Evolutionary conservation across 2,888 invertebrate species (phyloP).

Genomic region (Subacronicta megacephala): DNA sequence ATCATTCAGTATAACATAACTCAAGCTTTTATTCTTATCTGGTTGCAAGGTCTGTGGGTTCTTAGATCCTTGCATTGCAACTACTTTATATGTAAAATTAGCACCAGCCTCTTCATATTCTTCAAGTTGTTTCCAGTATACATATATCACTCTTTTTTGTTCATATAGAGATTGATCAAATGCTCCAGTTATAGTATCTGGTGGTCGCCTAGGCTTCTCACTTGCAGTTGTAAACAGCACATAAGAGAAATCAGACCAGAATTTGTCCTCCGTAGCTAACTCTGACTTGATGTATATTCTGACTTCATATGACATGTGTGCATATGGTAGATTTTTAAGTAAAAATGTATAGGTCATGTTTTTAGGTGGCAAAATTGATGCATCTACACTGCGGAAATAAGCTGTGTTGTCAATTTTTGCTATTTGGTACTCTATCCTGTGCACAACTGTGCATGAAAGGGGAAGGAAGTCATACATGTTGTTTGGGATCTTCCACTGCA

Average conservation of each 20-base stretch:
- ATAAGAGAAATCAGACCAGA: slow-evolving; percentile 93
- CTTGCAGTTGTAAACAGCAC: slow-evolving; percentile 90
- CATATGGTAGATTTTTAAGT: slow-evolving; percentile 90
- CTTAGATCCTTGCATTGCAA: slow-evolving; percentile 72
- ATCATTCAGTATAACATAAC: slow-evolving; percentile 90
- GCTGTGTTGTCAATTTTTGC: slow-evolving; percentile 82
- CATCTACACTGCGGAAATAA: slow-evolving; percentile 80
- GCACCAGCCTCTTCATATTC: slow-evolving; percentile 92
- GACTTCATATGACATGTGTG: slow-evolving; percentile 92
- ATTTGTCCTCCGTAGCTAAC: slow-evolving; percentile 85
- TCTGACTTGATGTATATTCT: slow-evolving; percentile 91
- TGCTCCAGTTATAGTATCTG: slow-evolving; percentile 92
- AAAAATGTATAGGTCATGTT: slow-evolving; percentile 79
- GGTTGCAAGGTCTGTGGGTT: slow-evolving; percentile 72
- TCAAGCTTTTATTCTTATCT: slow-evolving; percentile 88
- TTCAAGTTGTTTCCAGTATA: slow-evolving; percentile 95
- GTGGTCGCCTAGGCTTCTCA: slow-evolving; percentile 91
- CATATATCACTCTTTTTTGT: slow-evolving; percentile 90
- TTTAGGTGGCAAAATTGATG: slow-evolving; percentile 69
- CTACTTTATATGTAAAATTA: slow-evolving; percentile 92
- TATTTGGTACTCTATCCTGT: slow-evolving; percentile 85
- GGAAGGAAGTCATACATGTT: slow-evolving; percentile 76
- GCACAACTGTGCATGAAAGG: slow-evolving; percentile 74
- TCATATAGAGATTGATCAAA: slow-evolving; percentile 91
- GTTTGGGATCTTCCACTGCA: slow-evolving; percentile 78